A percentile compares a stretch with the other conserved stretches of the same genome.
Evolutionary conservation across 2,113 vertebrate genomes (phyloP).

Genomic region (Heterotilapia buettikoferi): DNA sequence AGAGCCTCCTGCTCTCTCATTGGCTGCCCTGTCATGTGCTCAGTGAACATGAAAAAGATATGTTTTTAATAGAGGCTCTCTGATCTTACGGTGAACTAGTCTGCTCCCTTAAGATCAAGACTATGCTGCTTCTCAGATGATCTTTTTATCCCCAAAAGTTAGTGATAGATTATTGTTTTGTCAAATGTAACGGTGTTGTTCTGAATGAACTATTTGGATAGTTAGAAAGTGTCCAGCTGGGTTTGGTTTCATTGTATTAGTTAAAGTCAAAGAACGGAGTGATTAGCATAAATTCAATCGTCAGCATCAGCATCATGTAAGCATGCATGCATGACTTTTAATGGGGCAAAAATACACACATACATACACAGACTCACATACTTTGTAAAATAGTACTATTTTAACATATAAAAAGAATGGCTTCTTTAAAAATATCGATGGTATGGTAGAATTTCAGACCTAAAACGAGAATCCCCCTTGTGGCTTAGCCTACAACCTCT

Average conservation of each 20-base stretch:
- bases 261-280: background rate
- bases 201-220: background rate
- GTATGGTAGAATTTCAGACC: background rate
- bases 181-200: background rate
- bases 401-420: background rate
- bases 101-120: slow-evolving; percentile 26
- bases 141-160: slow-evolving; percentile 7
- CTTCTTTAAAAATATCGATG: background rate
- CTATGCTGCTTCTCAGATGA: background rate
- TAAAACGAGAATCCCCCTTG: background rate
- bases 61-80: slow-evolving; percentile 46
- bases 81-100: slow-evolving; percentile 32
- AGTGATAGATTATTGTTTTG: slow-evolving; percentile 21
- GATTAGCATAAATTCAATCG: background rate
- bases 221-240: background rate
- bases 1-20: slow-evolving; percentile 77
- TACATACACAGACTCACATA: background rate
- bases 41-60: slow-evolving; percentile 52
- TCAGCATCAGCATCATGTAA: background rate
- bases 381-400: background rate
- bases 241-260: background rate
- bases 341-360: background rate
- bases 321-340: background rate
- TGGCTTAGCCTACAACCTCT: slow-evolving; percentile 18
- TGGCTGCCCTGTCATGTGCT: slow-evolving; percentile 76